Evolutionary conservation across 2,113 vertebrate genomes (phyloP).

Genomic region (Paramormyrops kingsleyae): DNA sequence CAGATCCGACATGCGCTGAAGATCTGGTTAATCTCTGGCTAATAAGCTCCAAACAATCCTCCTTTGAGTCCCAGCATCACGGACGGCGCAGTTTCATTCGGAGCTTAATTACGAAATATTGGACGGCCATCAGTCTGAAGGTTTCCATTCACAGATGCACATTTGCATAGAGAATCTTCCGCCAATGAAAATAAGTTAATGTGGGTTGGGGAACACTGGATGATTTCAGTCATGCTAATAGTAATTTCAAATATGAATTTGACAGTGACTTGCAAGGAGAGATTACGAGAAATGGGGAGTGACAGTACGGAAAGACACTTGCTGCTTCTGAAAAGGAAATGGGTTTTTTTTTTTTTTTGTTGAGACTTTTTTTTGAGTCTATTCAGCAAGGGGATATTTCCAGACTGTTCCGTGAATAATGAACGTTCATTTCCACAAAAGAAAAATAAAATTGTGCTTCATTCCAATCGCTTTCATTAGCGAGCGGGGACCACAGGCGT

Average conservation of each 20-base stretch:
- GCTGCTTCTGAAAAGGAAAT: neutral
- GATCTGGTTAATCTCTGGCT: conserved; percentile 5
- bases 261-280: neutral
- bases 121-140: neutral
- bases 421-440: neutral
- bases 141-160: neutral
- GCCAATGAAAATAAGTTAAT: neutral
- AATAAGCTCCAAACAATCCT: conserved; percentile 1
- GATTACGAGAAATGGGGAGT: neutral
- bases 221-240: neutral
- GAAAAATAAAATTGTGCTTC: neutral
- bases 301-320: neutral
- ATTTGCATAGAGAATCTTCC: neutral
- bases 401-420: neutral
- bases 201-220: neutral
- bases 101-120: conserved; percentile 2
- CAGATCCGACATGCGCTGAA: neutral
- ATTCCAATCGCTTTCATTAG: neutral
- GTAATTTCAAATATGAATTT: neutral
- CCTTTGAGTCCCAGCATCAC: neutral
- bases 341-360: neutral
- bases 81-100: neutral
- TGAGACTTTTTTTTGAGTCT: neutral
- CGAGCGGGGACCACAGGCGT: neutral
- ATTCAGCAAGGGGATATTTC: neutral